Evolutionary conservation across 2,797 vertebrate species (phyloP), one percentile per base, ranked within the genome.

Genomic region (Mycteria americana): DNA sequence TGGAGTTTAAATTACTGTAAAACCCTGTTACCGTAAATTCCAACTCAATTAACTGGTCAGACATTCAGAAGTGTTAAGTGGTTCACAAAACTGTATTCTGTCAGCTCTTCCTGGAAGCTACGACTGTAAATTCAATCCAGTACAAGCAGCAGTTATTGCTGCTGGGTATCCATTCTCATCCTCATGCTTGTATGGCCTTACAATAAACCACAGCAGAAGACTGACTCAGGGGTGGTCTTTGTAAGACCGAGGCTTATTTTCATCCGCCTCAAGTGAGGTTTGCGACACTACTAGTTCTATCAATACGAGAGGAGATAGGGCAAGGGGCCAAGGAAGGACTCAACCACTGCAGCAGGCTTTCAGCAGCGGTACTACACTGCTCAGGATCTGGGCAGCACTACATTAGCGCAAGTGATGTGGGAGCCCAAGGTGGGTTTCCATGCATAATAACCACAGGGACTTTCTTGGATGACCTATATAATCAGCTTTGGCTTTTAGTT

Each of bases 271-370:
- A 45, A 45, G 21, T 24, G 59, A 60, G 23, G 24, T 62, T 22
- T 57, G 10, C 18, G 37, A n/a, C 22, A n/a, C 15, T 50, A 46
- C 19, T 11, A 31, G 28, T n/a, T 85, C 28, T 2, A 16, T 35
- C 51, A 82, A 1, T 45, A 45, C 0, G 0, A 37, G n/a, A 81
- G 15, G 14, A 27, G 7, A n/a, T 0, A 18, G n/a, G 22, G 12
- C 30, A 74, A 75, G 35, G 22, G 24, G 17, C 7, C 72, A 76
- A 33, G 65, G 21, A 75, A 88, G 28, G 13, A 60, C 30, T n/a
- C 10, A 53, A 18, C 13, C 15, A 13, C 41, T 50, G 35, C 54
- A 78, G 7, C 1, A 45, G 17, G 43, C 51, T 76, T 46, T 70
- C 39, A 57, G 56, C 46, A 74, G 60, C 1, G 5, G 19, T 43